Percentiles rank a stretch among this genome's conserved stretches.
These are phyloP conservation scores for Cyaniris semiargus DNA, from an alignment of 2,888 invertebrate species.

Conservation along the genomic window DNA sequence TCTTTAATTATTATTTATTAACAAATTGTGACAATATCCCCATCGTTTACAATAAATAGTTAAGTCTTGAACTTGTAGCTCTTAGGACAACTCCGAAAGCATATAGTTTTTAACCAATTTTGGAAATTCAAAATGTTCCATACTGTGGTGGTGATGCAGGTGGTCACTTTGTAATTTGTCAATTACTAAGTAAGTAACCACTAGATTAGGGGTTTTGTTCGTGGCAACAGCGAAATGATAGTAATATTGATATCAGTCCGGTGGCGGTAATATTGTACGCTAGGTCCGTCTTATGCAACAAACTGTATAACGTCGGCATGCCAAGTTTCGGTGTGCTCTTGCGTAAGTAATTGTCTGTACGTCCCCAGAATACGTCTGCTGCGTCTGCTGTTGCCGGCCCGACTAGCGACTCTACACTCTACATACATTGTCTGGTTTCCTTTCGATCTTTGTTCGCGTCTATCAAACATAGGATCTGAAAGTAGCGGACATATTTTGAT, in stretches of 20 bases:
- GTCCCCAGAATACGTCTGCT: background rate
- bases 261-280: background rate
- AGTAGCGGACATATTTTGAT: too few relatives aligned
- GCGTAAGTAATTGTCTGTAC: conserved; percentile 18
- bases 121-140: too few relatives aligned
- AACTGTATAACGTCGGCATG: conserved; percentile 5
- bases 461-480: too few relatives aligned
- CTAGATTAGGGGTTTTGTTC: too few relatives aligned
- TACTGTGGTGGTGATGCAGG: too few relatives aligned
- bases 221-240: background rate
- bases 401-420: too few relatives aligned
- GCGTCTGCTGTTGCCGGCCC: background rate
- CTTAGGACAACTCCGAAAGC: too few relatives aligned
- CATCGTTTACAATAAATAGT: background rate
- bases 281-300: conserved; percentile 15
- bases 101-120: too few relatives aligned
- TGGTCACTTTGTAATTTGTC: too few relatives aligned
- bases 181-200: too few relatives aligned
- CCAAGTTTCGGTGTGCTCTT: conserved; percentile 15
- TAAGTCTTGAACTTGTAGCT: background rate
- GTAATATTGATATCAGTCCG: background rate
- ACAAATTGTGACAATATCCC: background rate
- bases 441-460: background rate
- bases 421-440: background rate
- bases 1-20: too few relatives aligned